A percentile compares a stretch with the other conserved stretches of the same genome.
Conservation (phyloP, 1,140 invertebrate genomes). For the Hydropsyche tenuis region DNA sequence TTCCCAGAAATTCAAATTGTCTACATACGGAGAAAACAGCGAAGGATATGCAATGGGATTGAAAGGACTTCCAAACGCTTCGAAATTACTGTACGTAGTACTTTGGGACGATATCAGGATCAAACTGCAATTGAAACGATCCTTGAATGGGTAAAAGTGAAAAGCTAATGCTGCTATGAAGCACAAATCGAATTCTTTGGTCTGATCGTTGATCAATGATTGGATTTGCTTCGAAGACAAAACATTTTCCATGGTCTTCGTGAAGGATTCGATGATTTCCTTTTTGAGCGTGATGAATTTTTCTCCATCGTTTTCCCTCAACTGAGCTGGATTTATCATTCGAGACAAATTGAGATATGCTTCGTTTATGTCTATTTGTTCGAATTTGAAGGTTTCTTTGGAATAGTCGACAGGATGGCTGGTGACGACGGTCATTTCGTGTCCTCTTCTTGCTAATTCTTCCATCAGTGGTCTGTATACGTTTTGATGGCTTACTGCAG, state of each 20-base stretch:
- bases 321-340: not conserved
- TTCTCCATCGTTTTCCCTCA: not conserved
- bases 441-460: conserved; percentile 59
- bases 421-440: conserved; percentile 59
- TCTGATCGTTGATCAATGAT: conserved; percentile 51
- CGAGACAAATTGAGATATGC: conserved; percentile 28
- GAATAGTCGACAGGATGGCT: conserved; percentile 53
- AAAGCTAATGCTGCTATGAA: conserved; percentile 52
- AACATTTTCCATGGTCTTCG: conserved; percentile 42
- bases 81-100: conserved; percentile 42
- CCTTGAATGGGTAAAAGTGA: conserved; percentile 52
- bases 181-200: conserved; percentile 53
- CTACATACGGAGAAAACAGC: conserved; percentile 18
- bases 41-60: conserved; percentile 60
- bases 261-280: no score
- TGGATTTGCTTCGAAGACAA: conserved; percentile 49
- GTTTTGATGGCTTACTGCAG: conserved; percentile 66
- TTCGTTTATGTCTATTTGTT: conserved; percentile 55
- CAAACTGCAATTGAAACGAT: conserved; percentile 55
- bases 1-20: conserved; percentile 53
- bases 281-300: no score
- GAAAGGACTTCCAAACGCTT: conserved; percentile 55
- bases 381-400: conserved; percentile 51
- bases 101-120: conserved; percentile 55
- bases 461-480: conserved; percentile 58